Evolutionary conservation across 2,888 invertebrate genomes (phyloP).

Genomic region (Leucoptera coffeella): DNA sequence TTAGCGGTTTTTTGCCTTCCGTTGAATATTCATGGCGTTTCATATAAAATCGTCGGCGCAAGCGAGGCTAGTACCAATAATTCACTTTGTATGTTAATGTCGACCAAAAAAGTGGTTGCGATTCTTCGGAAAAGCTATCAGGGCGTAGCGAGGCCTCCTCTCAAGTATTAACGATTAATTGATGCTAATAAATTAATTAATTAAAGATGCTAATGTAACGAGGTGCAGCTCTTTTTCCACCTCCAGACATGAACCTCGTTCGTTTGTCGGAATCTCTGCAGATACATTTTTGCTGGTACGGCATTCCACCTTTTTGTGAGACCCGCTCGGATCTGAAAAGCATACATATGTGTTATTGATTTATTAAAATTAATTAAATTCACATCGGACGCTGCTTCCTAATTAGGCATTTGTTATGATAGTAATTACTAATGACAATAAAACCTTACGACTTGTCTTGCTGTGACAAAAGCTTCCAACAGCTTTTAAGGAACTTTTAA

Average conservation of each 20-base stretch:
- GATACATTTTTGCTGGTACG: constrained; percentile 24
- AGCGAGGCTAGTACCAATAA: no score
- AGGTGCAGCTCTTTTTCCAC: constrained; percentile 29
- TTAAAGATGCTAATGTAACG: constrained; percentile 42
- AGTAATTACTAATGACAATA: constrained; percentile 15
- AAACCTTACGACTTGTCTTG: no score
- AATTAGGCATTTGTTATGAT: constrained; percentile 23
- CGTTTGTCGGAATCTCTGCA: constrained; percentile 24
- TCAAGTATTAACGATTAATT: constrained; percentile 34
- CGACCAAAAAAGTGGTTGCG: no score
- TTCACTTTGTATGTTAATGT: no score
- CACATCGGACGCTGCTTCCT: constrained; percentile 12
- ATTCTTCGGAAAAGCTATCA: constrained; percentile 32
- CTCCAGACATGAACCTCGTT: constrained; percentile 13
- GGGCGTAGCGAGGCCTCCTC: constrained; percentile 21
- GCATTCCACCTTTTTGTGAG: constrained; percentile 25
- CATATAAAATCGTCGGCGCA: no score
- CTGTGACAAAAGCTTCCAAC: no score
- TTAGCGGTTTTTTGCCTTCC: background rate
- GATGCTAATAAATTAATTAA: constrained; percentile 49
- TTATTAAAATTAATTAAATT: constrained; percentile 25
- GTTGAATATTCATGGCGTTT: no score
- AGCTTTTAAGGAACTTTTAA: no score
- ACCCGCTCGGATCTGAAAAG: no score
- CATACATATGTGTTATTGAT: constrained; percentile 26